A percentile compares a stretch with the other conserved stretches of the same genome.
phyloP scores from a whole-genome alignment of 1,140 invertebrate genomes.

The Drosophila biarmipes region DNA sequence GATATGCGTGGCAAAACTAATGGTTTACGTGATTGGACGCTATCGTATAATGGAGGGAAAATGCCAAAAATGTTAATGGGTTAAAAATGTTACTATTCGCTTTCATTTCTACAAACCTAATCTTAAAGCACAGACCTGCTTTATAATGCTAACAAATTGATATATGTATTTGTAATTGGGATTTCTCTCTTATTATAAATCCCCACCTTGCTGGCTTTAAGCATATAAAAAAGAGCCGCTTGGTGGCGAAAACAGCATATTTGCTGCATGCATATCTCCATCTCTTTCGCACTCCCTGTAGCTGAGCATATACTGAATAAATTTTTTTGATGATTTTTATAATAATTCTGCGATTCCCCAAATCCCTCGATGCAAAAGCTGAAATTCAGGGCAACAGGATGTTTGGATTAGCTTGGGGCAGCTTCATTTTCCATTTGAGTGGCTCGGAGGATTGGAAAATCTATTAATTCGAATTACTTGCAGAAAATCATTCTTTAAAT shows the following conservation, averaged over 20 bases:
- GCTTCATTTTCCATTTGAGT: conserved; percentile 24
- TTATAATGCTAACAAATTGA: not conserved
- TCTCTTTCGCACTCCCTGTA: too few relatives aligned
- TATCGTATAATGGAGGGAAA: not conserved
- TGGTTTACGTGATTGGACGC: conserved; percentile 19
- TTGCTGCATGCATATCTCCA: too few relatives aligned
- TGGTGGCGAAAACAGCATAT: too few relatives aligned
- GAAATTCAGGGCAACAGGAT: not conserved
- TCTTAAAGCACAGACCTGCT: not conserved
- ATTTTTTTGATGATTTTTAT: not conserved
- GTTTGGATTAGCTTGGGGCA: not conserved
- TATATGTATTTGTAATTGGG: not conserved
- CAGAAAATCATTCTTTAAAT: conserved; percentile 62
- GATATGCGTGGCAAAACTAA: conserved; percentile 30
- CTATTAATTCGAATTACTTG: conserved; percentile 75
- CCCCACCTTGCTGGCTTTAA: too few relatives aligned
- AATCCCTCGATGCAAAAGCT: too few relatives aligned
- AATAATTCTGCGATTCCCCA: too few relatives aligned
- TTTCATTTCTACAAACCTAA: not conserved
- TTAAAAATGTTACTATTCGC: not conserved
- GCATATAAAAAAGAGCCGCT: too few relatives aligned
- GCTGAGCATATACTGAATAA: too few relatives aligned
- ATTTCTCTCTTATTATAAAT: too few relatives aligned
- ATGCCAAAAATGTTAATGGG: not conserved
- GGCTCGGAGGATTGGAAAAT: conserved; percentile 52